phyloP scores from a whole-genome alignment of 2,888 invertebrate species.

The Amphipoea lucens region DNA sequence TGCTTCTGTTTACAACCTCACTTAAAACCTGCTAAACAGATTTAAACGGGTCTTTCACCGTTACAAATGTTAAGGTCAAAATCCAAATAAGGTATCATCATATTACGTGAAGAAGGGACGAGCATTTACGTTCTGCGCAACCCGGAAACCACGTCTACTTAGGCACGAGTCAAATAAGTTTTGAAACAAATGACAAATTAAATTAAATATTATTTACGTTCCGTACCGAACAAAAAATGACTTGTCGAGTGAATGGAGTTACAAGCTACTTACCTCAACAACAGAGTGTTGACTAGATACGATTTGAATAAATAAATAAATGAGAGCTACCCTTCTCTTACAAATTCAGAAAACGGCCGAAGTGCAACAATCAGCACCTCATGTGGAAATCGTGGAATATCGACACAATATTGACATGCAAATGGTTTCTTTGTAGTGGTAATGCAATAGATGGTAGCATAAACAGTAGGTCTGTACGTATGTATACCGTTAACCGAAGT shows the following conservation, averaged over 20 bases:
- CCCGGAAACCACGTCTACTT: slow-evolving; percentile 9
- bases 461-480: slow-evolving; percentile 70
- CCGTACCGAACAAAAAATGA: neutral
- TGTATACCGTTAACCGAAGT: slow-evolving; percentile 75
- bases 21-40: slow-evolving; percentile 40
- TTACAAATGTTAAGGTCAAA: slow-evolving; percentile 55
- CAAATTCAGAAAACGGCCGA: slow-evolving; percentile 59
- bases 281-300: slow-evolving; percentile 6
- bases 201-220: slow-evolving; percentile 11
- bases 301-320: slow-evolving; percentile 54
- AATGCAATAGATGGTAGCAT: slow-evolving; percentile 74
- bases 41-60: slow-evolving; percentile 53
- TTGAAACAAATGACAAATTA: slow-evolving; percentile 1
- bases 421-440: slow-evolving; percentile 76
- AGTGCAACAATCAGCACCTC: slow-evolving; percentile 65
- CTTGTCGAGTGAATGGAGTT: slow-evolving; percentile 8
- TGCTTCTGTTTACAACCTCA: slow-evolving; percentile 37
- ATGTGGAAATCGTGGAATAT: slow-evolving; percentile 70
- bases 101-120: slow-evolving; percentile 3
- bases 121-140: slow-evolving; percentile 8
- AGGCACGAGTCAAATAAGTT: slow-evolving; percentile 13
- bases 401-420: slow-evolving; percentile 76
- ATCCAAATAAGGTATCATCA: slow-evolving; percentile 32
- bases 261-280: slow-evolving; percentile 22
- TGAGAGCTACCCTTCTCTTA: slow-evolving; percentile 42